These are phyloP conservation scores for Drosophila setifemur DNA, from an alignment of 1,140 invertebrate genomes.

Conservation along the genomic window DNA sequence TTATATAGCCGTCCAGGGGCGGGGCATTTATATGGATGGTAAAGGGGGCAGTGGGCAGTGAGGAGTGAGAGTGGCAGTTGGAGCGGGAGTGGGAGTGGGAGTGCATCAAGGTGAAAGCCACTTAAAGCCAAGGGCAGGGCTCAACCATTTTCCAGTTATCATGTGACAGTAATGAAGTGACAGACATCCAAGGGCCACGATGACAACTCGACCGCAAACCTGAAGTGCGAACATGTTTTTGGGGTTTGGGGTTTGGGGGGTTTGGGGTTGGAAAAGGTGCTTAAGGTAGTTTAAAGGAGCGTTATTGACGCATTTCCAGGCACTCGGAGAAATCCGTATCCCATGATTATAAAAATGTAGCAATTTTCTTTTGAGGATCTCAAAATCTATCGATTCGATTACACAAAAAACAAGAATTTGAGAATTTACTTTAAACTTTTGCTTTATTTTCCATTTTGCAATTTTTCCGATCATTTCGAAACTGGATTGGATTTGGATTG, in stretches of 20 bases:
- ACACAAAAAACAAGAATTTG: too few species aligned
- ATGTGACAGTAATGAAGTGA: slow-evolving; percentile 61
- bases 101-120: slow-evolving; percentile 51
- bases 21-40: too few species aligned
- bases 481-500: too few species aligned
- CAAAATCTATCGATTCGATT: too few species aligned
- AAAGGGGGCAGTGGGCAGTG: background rate
- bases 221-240: background rate
- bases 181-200: slow-evolving; percentile 27
- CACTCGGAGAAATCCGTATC: background rate
- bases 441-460: too few species aligned
- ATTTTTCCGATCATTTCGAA: too few species aligned
- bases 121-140: slow-evolving; percentile 51
- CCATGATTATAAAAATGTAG: too few species aligned
- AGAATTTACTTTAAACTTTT: too few species aligned
- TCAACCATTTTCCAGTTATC: slow-evolving; percentile 58
- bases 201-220: slow-evolving; percentile 49
- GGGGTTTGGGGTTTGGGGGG: fast-evolving
- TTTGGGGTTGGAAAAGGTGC: background rate
- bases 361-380: too few species aligned
- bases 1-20: slow-evolving; percentile 14
- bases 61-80: too few species aligned
- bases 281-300: slow-evolving; percentile 16
- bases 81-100: background rate
- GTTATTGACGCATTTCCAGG: background rate